These are phyloP conservation scores for Amphiura filiformis DNA, from an alignment of 35 echinoderm and acorn worm species.

Conservation along the genomic window DNA sequence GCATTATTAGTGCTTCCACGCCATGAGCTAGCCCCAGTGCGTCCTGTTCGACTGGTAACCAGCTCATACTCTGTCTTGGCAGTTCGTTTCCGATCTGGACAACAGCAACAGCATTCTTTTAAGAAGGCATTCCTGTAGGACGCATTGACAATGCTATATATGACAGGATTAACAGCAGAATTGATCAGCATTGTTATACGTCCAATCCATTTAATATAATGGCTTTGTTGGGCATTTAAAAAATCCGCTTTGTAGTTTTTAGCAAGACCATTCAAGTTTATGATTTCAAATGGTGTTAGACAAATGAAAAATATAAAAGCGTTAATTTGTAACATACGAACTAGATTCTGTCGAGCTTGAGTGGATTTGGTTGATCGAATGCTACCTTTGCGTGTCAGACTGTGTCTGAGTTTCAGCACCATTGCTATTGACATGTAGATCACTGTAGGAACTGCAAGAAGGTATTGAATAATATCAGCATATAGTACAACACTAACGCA, in stretches of 20 bases:
- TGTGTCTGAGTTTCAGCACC: not conserved
- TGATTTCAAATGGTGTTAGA: not conserved
- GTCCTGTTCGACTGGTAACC: too few species aligned
- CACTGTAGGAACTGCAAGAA: not conserved
- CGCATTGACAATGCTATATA: not conserved
- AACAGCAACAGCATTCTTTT: not conserved
- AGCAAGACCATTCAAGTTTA: not conserved
- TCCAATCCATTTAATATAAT: not conserved
- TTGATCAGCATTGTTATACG: not conserved
- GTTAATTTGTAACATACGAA: not conserved
- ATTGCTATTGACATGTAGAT: not conserved
- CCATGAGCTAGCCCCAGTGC: too few species aligned
- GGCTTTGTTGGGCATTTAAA: not conserved
- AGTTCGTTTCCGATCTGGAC: too few species aligned
- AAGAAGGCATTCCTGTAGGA: not conserved
- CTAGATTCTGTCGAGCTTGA: not conserved
- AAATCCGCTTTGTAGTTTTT: not conserved
- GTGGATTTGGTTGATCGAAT: not conserved
- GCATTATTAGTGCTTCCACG: too few species aligned
- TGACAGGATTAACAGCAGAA: not conserved
- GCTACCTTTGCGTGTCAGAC: not conserved
- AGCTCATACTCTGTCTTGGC: too few species aligned
- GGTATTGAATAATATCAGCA: not conserved
- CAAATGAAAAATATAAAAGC: not conserved
- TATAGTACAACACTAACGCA: not conserved